A percentile compares a stretch with the other conserved stretches of the same genome.
These are phyloP conservation scores for Frieseomelitta varia DNA, from an alignment of 1,140 invertebrate genomes.

Conservation along the genomic window DNA sequence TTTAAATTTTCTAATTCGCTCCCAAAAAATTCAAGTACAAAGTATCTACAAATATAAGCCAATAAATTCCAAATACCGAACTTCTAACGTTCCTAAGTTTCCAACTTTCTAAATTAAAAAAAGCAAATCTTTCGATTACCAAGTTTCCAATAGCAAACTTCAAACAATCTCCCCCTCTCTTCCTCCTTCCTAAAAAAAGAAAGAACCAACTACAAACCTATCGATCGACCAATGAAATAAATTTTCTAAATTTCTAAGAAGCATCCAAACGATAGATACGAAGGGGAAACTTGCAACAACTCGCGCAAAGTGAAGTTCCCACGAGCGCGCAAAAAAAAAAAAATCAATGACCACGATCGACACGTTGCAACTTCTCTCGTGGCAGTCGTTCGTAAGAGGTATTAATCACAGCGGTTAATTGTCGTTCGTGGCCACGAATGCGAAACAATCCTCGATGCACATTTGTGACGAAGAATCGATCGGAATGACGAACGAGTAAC, in stretches of 20 bases:
- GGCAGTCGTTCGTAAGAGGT: too few relatives aligned
- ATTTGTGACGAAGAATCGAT: background rate
- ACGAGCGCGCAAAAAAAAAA: background rate
- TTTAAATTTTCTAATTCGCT: too few relatives aligned
- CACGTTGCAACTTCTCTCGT: background rate
- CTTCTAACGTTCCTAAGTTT: background rate
- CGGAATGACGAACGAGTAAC: slow-evolving; percentile 46
- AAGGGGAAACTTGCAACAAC: background rate
- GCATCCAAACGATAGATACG: background rate
- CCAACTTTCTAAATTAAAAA: background rate
- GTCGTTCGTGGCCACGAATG: slow-evolving; percentile 21
- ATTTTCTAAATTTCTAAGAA: background rate
- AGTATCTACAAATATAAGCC: background rate
- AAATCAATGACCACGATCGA: background rate
- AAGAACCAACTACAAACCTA: background rate
- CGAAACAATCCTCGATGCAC: slow-evolving; percentile 7
- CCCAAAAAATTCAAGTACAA: too few relatives aligned
- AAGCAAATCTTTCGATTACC: too few relatives aligned
- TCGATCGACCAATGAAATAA: background rate
- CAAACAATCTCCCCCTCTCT: background rate
- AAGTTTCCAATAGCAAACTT: background rate
- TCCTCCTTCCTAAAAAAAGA: rapidly evolving
- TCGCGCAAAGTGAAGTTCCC: too few relatives aligned
- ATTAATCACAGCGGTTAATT: slow-evolving; percentile 26
- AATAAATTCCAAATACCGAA: background rate